Percentiles rank a stretch among this genome's conserved stretches.
Conservation (phyloP, 2,888 invertebrate genomes). For the Mechanitis mazaeus region DNA sequence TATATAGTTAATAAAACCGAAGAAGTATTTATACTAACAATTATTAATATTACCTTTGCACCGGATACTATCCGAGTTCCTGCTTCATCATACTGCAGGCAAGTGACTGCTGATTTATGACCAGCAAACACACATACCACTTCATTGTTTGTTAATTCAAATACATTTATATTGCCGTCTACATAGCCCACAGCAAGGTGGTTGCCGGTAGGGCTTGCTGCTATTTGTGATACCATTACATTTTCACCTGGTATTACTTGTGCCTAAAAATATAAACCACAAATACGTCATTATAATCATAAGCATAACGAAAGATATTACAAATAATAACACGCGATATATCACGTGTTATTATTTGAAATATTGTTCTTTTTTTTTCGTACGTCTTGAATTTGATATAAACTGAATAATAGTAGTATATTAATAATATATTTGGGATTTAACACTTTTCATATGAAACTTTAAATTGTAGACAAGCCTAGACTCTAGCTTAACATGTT, state of each 20-base stretch:
- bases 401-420: too few relatives aligned
- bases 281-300: too few relatives aligned
- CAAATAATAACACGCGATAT: too few relatives aligned
- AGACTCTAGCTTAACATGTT: too few relatives aligned
- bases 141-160: constrained; percentile 84
- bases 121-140: constrained; percentile 85
- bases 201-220: constrained; percentile 84
- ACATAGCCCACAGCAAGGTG: constrained; percentile 94
- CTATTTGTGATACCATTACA: constrained; percentile 85
- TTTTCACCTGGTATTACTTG: constrained; percentile 88
- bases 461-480: too few relatives aligned
- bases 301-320: too few relatives aligned
- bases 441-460: too few relatives aligned
- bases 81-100: constrained; percentile 87
- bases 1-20: neutral
- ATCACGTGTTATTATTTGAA: too few relatives aligned
- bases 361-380: too few relatives aligned
- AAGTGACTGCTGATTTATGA: constrained; percentile 90
- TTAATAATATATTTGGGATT: too few relatives aligned
- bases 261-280: constrained; percentile 66
- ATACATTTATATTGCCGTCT: constrained; percentile 91
- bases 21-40: neutral
- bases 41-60: constrained; percentile 78
- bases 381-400: too few relatives aligned
- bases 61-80: constrained; percentile 94